Evolutionary conservation across 2,113 vertebrate species (phyloP), one percentile per base, ranked within the genome.

Genomic region (Potamarius usumacintae): DNA sequence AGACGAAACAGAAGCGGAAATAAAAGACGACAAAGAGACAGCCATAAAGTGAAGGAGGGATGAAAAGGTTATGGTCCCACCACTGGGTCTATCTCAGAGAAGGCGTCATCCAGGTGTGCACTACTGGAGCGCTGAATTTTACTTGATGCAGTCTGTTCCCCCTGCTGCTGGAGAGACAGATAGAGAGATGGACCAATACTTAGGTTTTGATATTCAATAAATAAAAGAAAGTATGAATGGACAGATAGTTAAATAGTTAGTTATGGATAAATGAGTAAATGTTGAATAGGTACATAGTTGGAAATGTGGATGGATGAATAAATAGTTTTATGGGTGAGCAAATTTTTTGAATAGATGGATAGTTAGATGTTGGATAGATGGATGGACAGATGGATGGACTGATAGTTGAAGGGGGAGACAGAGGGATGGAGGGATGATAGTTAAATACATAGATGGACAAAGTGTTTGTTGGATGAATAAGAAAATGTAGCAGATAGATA

Each of bases 51-150:
- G 1, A 57, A 50, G 14, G 62, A 63, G 15, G 27, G 18, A 17
- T 25, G 5, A 22, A 27, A 27, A 62, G 17, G 30, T 60, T 50
- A n/a, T 76, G 48, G 1, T 88, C 90, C 89, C 87, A 97, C 97
- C 95, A 96, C 93, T 0, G 94, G 94, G 86, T 97, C 96, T 0
- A 94, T 94, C 92, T 97, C 96, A 0, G 96, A 95, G 85, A 96
- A 90, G 48, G 94, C 92, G 82, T 97, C 96, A 0, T 97, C 96
- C 83, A 95, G 92, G 87, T 95, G 95, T 90, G 96, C 95, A 91
- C 95, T 97, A 89, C 96, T 94, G 42, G 95, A 95, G 3, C 92
- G 94, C 91, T 95, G 97, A 93, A 97, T 93, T 95, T 95, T 97
- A 92, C 96, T 95, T 2, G 94, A 74, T 8, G 91, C 87, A 87